A percentile compares a stretch with the other conserved stretches of the same genome.
These are phyloP conservation scores for Lasioglossum figueresi DNA, from an alignment of 2,888 invertebrate species.

Conservation along the genomic window DNA sequence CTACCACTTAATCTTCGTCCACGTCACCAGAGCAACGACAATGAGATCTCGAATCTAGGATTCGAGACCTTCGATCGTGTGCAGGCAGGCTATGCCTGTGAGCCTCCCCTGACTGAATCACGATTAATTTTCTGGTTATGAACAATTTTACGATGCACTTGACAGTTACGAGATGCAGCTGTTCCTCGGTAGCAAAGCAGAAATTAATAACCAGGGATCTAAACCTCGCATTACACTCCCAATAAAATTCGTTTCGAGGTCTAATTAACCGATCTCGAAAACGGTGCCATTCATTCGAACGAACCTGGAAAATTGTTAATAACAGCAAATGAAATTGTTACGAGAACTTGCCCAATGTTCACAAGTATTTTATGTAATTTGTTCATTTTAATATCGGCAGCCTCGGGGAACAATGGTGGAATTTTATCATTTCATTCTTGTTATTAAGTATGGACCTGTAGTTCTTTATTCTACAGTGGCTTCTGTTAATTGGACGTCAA, in stretches of 20 bases:
- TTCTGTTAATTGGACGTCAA: too few relatives aligned
- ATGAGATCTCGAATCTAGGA: not conserved
- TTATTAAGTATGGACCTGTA: not conserved
- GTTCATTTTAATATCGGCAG: not conserved
- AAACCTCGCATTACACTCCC: not conserved
- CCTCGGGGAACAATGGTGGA: not conserved
- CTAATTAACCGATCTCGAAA: not conserved
- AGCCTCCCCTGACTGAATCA: not conserved
- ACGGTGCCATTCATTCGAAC: too few relatives aligned
- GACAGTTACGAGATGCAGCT: slow-evolving; percentile 7
- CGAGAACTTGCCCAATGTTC: not conserved
- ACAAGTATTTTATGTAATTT: not conserved
- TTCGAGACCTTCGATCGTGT: slow-evolving; percentile 5
- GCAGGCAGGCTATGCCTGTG: not conserved
- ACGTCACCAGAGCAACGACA: slow-evolving; percentile 34
- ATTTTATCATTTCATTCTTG: not conserved
- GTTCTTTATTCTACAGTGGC: too few relatives aligned
- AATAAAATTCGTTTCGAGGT: not conserved
- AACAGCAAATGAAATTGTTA: not conserved
- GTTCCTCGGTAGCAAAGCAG: not conserved
- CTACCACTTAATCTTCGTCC: slow-evolving; percentile 56
- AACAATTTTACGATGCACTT: not conserved
- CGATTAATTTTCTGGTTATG: slow-evolving; percentile 9
- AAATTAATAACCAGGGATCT: not conserved
- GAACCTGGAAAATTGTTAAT: not conserved